These are phyloP conservation scores for Stenchaetothrips biformis DNA, from an alignment of 2,888 invertebrate species.

Conservation along the genomic window DNA sequence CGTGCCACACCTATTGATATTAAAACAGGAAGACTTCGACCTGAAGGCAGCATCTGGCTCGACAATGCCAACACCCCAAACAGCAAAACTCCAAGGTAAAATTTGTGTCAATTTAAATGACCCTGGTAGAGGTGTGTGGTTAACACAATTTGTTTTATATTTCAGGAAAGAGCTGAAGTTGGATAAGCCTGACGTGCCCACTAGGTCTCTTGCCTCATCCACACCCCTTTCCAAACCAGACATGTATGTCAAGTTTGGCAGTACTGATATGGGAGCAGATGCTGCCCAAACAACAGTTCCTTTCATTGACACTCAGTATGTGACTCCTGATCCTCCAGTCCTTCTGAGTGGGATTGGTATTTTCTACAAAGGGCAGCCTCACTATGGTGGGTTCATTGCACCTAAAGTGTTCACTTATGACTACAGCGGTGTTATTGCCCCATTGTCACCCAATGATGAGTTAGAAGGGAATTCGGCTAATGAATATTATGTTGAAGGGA, in stretches of 20 bases:
- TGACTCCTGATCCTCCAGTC: conserved; percentile 60
- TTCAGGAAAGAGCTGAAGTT: conserved; percentile 55
- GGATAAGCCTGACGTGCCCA: conserved; percentile 62
- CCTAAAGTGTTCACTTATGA: conserved; percentile 73
- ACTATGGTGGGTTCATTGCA: conserved; percentile 72
- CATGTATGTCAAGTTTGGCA: conserved; percentile 64
- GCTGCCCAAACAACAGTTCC: conserved; percentile 79
- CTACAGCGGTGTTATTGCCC: conserved; percentile 56
- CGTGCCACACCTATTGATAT: conserved; percentile 73
- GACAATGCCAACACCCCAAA: conserved; percentile 70
- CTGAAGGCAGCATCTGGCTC: conserved; percentile 69
- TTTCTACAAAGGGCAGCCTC: conserved; percentile 64
- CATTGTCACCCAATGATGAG: conserved; percentile 4
- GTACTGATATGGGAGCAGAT: conserved; percentile 66
- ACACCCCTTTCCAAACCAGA: conserved; percentile 48
- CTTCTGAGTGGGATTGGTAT: conserved; percentile 71
- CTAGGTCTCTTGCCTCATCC: conserved; percentile 44
- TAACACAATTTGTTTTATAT: conserved; percentile 27
- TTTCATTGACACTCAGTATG: conserved; percentile 71
- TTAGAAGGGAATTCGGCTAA: background rate
- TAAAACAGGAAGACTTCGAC: conserved; percentile 61
- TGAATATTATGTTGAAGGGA: background rate
- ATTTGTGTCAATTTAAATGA: background rate
- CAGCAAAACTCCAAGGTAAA: conserved; percentile 53
- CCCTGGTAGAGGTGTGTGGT: background rate